Evolutionary conservation across 2,888 invertebrate species (phyloP), one percentile per base, ranked within the genome.

Genomic region (Mesochorus sp.): DNA sequence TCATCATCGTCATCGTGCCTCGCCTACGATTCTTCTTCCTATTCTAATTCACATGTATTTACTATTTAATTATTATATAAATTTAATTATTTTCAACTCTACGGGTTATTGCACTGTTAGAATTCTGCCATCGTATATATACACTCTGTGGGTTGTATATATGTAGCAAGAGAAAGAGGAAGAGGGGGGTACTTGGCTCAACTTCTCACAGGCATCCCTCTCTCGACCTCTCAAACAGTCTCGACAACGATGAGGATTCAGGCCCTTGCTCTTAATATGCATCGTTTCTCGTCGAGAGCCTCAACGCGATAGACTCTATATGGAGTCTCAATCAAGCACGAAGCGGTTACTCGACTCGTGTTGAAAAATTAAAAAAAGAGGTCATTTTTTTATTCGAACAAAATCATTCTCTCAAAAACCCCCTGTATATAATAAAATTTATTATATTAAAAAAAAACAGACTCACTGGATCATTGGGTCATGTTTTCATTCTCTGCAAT

Each of bases 1-100:
- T 68, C 59, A 53, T 68, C 42, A 44, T 68, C 67, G 19, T 59
- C 49, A 28, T 67, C 26, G 51, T 19, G 66, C 6, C 10, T 3
- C 28, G 2, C 28, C 24, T 14, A 2, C 10, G 1, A 4, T 34
- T 42, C 31, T 31, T 6, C 31, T 53, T 53, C 31, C 31, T 1
- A 19, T 26, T 10, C 24, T 42, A 59, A 14, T 26, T 14, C n/a
- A 12, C 14, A 21, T n/a, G 10, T 42, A 6, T 17, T 3, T 42
- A n/a, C 21, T 28, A 28, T 59, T 42, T 39, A 14, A 59, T 59
- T 42, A 47, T 21, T 8, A n/a, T 34, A 2, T 2, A 1, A 1
- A 8, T 34, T 34, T 8, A 34, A 34, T 34, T 34, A 8, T 8
- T 34, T 34, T 34, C 34, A 8, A 34, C 1, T 8, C 34, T n/a